These are phyloP conservation scores for Drosophila nigritarsus DNA, from an alignment of 2,888 invertebrate genomes.

Conservation along the genomic window DNA sequence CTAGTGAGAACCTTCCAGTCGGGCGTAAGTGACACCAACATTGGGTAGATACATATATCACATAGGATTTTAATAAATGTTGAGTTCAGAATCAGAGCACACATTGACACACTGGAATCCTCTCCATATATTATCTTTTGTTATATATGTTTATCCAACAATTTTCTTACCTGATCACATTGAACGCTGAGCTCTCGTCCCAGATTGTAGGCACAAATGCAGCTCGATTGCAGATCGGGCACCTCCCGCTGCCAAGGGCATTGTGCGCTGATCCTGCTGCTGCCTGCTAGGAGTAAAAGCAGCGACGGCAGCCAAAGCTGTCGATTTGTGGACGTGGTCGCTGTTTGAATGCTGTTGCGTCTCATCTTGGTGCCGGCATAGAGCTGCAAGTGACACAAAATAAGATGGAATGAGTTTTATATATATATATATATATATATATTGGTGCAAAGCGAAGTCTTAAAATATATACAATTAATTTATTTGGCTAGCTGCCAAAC, in stretches of 20 bases:
- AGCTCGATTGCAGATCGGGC: constrained; percentile 91
- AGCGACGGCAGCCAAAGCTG: constrained; percentile 46
- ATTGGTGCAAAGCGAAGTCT: neutral
- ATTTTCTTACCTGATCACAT: constrained; percentile 90
- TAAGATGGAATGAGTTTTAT: neutral
- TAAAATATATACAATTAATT: constrained; percentile 12
- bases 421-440: neutral
- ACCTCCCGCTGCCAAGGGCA: constrained; percentile 94
- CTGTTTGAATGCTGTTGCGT: constrained; percentile 54
- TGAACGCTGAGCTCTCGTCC: constrained; percentile 94
- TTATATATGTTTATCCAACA: neutral
- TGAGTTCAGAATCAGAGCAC: neutral
- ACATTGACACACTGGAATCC: neutral
- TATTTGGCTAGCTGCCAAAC: constrained; percentile 25
- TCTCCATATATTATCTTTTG: neutral
- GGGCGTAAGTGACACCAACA: too few species aligned
- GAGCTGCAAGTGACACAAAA: constrained; percentile 40
- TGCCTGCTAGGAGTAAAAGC: constrained; percentile 49
- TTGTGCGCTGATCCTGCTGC: constrained; percentile 85
- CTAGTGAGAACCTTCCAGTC: too few species aligned
- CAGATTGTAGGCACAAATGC: constrained; percentile 94
- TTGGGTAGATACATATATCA: too few species aligned
- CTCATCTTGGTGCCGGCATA: constrained; percentile 75
- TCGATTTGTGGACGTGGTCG: constrained; percentile 50
- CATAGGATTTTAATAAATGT: too few species aligned